Percentiles rank a stretch among this genome's conserved stretches.
These are phyloP conservation scores for Neodiprion lecontei DNA, from an alignment of 1,140 invertebrate species.

Conservation along the genomic window DNA sequence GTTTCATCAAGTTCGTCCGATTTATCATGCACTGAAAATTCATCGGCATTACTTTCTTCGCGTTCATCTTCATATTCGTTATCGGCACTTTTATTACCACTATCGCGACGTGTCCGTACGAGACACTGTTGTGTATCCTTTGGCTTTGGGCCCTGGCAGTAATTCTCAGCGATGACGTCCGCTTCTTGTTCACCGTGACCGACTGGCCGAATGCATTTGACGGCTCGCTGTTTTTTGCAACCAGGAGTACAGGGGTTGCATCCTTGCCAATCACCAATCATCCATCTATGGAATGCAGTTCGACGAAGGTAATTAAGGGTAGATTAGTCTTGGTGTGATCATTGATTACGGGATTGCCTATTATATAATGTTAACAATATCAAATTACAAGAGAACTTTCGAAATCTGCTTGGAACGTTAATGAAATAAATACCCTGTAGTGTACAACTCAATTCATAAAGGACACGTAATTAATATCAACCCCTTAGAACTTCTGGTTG, in stretches of 20 bases:
- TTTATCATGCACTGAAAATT: constrained; percentile 1
- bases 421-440: too few species aligned
- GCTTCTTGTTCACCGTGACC: constrained; percentile 48
- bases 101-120: constrained; percentile 17
- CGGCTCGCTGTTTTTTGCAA: constrained; percentile 36
- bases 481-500: too few species aligned
- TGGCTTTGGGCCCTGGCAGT: constrained; percentile 44
- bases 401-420: too few species aligned
- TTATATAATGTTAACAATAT: not conserved
- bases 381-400: not conserved
- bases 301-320: not conserved
- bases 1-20: not conserved
- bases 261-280: constrained; percentile 51
- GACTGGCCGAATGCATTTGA: constrained; percentile 47
- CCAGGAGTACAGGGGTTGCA: constrained; percentile 34
- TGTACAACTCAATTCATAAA: too few species aligned
- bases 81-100: not conserved
- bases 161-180: constrained; percentile 42
- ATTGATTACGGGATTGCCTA: constrained; percentile 15
- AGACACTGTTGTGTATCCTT: constrained; percentile 35
- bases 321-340: constrained; percentile 13
- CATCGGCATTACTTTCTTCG: not conserved
- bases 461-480: too few species aligned
- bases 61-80: not conserved
- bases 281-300: constrained; percentile 40